These are phyloP conservation scores for Orthosia cruda DNA, from an alignment of 2,888 invertebrate genomes.

Conservation along the genomic window DNA sequence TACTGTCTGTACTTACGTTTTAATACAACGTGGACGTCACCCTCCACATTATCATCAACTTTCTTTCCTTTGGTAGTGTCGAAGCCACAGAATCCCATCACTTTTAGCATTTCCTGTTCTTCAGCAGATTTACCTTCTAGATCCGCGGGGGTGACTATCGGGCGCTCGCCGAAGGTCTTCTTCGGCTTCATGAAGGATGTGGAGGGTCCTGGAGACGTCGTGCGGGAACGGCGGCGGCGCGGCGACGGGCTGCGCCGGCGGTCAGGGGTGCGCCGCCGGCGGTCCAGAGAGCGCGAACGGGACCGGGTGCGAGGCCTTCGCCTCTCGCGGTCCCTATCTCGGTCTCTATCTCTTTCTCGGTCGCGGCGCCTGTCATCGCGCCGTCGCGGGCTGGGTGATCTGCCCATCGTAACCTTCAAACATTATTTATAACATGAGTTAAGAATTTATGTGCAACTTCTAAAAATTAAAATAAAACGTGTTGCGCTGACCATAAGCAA, in stretches of 20 bases:
- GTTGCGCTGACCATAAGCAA: no score
- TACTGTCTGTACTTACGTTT: constrained; percentile 99
- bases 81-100: constrained; percentile 99
- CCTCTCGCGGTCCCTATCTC: constrained; percentile 87
- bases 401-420: constrained; percentile 84
- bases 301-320: constrained; percentile 86
- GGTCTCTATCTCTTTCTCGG: constrained; percentile 75
- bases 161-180: constrained; percentile 91
- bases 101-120: constrained; percentile 98
- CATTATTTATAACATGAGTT: constrained; percentile 34
- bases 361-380: constrained; percentile 85
- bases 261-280: constrained; percentile 88
- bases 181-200: constrained; percentile 85
- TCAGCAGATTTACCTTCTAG: constrained; percentile 97
- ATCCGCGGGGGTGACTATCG: constrained; percentile 95
- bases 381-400: constrained; percentile 90
- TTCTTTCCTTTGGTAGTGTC: constrained; percentile 99
- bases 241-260: constrained; percentile 78
- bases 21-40: constrained; percentile 98
- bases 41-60: constrained; percentile 98
- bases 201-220: constrained; percentile 84
- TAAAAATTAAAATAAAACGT: no score
- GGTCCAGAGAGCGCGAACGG: constrained; percentile 86
- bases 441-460: no score
- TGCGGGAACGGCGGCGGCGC: constrained; percentile 82